Evolutionary conservation across 2,113 vertebrate genomes (phyloP).

Genomic region (Xyrauchen texanus): DNA sequence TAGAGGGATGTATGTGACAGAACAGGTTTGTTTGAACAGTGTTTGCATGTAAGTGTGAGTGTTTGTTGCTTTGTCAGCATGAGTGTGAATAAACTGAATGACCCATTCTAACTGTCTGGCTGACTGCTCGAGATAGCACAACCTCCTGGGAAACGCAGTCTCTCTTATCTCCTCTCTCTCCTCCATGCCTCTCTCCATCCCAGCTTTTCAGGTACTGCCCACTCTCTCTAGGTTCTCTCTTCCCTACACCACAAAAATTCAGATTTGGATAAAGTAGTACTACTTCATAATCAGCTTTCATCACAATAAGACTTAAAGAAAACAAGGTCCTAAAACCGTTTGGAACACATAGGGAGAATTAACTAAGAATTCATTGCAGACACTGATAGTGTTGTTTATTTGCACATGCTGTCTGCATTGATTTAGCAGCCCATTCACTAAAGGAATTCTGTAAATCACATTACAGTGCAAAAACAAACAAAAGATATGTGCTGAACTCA

Average conservation of each 20-base stretch:
- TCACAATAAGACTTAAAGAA: no score
- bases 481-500: no score
- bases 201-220: constrained; percentile 4
- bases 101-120: constrained; percentile 35
- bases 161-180: constrained; percentile 21
- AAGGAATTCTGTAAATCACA: no score
- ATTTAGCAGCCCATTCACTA: no score
- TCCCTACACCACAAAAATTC: not conserved
- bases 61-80: constrained; percentile 35
- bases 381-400: no score
- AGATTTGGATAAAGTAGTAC: not conserved
- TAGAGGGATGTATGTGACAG: constrained; percentile 28
- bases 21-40: constrained; percentile 31
- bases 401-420: no score
- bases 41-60: constrained; percentile 41
- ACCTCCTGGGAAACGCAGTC: constrained; percentile 24
- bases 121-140: constrained; percentile 25
- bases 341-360: no score
- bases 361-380: no score
- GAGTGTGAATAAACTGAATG: constrained; percentile 45
- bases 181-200: not conserved
- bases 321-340: no score
- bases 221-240: not conserved
- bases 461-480: no score
- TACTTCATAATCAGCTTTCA: no score